Percentiles rank a stretch among this genome's conserved stretches.
Evolutionary conservation across 2,113 vertebrate genomes (phyloP).

Genomic region (Rhinoderma darwinii): DNA sequence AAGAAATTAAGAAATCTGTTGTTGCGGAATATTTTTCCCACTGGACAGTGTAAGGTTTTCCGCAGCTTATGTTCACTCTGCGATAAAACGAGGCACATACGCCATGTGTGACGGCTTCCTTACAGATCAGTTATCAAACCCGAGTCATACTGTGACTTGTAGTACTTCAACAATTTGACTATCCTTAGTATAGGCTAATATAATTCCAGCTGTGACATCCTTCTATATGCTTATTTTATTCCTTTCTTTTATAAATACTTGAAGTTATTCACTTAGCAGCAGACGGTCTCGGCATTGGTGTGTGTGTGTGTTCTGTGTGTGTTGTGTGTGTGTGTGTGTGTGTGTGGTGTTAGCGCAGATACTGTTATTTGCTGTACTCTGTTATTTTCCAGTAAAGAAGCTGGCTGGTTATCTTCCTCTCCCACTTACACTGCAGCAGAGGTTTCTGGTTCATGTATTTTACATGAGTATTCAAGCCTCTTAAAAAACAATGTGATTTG

Average conservation of each 20-base stretch:
- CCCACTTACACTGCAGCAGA: slow-evolving; percentile 32
- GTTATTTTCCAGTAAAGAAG: slow-evolving; percentile 44
- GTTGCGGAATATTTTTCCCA: too few species aligned
- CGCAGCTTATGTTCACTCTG: too few species aligned
- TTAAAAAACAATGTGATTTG: slow-evolving; percentile 51
- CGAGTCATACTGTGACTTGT: background rate
- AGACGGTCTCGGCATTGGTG: background rate
- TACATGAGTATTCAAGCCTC: slow-evolving; percentile 37
- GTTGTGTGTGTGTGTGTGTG: too few species aligned
- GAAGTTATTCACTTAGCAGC: background rate
- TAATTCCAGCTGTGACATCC: background rate
- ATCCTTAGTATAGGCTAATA: background rate
- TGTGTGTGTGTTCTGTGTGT: too few species aligned
- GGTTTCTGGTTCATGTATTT: slow-evolving; percentile 42
- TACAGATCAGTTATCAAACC: background rate
- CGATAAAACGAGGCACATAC: too few species aligned
- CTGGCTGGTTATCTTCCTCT: slow-evolving; percentile 41
- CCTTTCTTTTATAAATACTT: background rate
- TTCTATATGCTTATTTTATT: background rate
- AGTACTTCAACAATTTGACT: background rate
- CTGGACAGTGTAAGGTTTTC: too few species aligned
- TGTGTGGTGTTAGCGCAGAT: slow-evolving; percentile 27
- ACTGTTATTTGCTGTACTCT: slow-evolving; percentile 39
- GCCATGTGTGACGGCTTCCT: rapidly evolving
- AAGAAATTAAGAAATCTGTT: too few species aligned